These are phyloP conservation scores for Coilia nasus DNA, from an alignment of 2,797 vertebrate species.

Conservation along the genomic window DNA sequence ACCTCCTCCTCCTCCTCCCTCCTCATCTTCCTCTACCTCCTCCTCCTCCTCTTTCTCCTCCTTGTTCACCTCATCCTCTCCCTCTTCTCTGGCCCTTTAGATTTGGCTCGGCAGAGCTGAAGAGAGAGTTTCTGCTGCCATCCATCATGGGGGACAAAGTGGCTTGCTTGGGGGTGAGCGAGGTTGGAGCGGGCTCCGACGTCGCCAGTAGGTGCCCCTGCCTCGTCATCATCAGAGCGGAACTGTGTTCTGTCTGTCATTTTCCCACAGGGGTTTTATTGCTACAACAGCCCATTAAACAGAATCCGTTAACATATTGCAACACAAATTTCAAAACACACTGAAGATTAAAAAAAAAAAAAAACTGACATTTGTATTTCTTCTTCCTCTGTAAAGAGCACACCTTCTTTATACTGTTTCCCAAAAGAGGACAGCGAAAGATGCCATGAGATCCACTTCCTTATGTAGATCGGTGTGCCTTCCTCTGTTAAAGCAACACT, in stretches of 20 bases:
- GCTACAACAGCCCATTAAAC: neutral
- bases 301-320: neutral
- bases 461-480: too few species aligned
- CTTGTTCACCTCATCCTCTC: too few species aligned
- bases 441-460: too few species aligned
- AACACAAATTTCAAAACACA: neutral
- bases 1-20: too few species aligned
- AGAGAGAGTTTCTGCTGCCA: conserved; percentile 80
- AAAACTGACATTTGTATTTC: too few species aligned
- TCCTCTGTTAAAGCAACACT: too few species aligned
- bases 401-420: too few species aligned
- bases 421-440: too few species aligned
- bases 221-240: neutral
- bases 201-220: conserved; percentile 77
- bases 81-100: conserved; percentile 56
- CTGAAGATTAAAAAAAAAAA: too few species aligned
- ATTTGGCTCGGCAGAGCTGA: conserved; percentile 82
- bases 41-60: too few species aligned
- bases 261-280: neutral
- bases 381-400: too few species aligned
- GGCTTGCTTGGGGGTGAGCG: conserved; percentile 84
- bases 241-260: conserved; percentile 19
- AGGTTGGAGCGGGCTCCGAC: conserved; percentile 84
- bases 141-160: conserved; percentile 83
- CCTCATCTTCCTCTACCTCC: too few species aligned